A percentile compares a stretch with the other conserved stretches of the same genome.
phyloP scores from a whole-genome alignment of 2,797 vertebrate genomes.

The Sebastes steindachneri region DNA sequence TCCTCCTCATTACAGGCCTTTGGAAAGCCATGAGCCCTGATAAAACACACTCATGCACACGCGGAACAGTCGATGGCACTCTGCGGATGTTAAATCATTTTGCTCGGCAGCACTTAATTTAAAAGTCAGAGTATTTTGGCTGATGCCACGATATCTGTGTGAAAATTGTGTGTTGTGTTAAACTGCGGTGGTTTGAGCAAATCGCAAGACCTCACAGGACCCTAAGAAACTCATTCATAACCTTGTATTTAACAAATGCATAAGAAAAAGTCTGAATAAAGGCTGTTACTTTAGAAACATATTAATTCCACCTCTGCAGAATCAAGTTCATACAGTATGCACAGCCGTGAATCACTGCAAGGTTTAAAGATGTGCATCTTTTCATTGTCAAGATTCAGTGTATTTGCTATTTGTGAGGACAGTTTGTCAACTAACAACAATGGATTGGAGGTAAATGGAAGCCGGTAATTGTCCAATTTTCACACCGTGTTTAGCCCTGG shows the following conservation, averaged over 20 bases:
- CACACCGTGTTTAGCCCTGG: constrained; percentile 11
- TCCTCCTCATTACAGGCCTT: constrained; percentile 27
- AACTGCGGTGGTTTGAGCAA: not conserved
- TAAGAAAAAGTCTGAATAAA: not conserved
- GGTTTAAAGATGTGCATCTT: not conserved
- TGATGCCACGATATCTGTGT: not conserved
- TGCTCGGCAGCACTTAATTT: constrained; percentile 31
- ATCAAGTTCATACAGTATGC: not conserved
- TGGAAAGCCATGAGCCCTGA: constrained; percentile 21
- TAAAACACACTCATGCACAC: constrained; percentile 21
- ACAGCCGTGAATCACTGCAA: not conserved
- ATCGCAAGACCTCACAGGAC: not conserved
- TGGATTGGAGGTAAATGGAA: constrained; percentile 20
- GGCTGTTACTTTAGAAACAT: not conserved
- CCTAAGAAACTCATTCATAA: not conserved
- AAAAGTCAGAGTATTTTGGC: constrained; percentile 34
- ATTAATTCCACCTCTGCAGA: not conserved
- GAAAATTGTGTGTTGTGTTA: not conserved
- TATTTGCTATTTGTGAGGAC: not conserved
- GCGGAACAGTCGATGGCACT: not conserved
- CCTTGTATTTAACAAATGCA: not conserved
- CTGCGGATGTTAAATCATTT: constrained; percentile 34
- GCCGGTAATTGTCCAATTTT: constrained; percentile 34
- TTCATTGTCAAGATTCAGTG: not conserved
- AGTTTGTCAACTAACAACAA: constrained; percentile 19